These are phyloP conservation scores for Sesamia nonagrioides DNA, from an alignment of 1,140 invertebrate species.

Conservation along the genomic window DNA sequence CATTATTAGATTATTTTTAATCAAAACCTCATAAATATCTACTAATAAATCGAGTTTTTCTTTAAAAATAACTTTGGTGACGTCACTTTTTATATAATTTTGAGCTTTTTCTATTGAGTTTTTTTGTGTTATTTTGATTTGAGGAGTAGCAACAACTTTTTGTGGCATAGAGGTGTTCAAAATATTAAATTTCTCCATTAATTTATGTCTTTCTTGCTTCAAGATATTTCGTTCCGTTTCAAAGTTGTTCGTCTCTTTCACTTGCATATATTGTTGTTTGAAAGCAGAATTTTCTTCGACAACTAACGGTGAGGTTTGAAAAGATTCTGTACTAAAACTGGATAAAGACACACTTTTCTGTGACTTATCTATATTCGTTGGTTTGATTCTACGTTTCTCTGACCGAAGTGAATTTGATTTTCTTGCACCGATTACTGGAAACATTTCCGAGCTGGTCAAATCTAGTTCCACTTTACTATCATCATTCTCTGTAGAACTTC, in stretches of 20 bases:
- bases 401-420: constrained; percentile 73
- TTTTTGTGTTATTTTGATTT: constrained; percentile 73
- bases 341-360: constrained; percentile 77
- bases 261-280: constrained; percentile 74
- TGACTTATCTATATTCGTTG: constrained; percentile 78
- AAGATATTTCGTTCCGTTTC: constrained; percentile 81
- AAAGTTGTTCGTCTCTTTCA: constrained; percentile 75
- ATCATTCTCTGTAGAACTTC: constrained; percentile 71
- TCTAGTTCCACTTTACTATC: constrained; percentile 74
- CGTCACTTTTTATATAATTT: constrained; percentile 70
- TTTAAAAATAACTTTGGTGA: constrained; percentile 67
- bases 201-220: constrained; percentile 80
- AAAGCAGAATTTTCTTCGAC: constrained; percentile 83
- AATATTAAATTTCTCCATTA: constrained; percentile 86
- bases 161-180: constrained; percentile 68
- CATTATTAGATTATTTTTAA: constrained; percentile 82
- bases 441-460: constrained; percentile 78
- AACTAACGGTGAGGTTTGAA: constrained; percentile 66
- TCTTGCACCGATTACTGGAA: constrained; percentile 81
- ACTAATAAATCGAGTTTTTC: constrained; percentile 78
- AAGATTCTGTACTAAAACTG: constrained; percentile 71
- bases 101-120: constrained; percentile 63
- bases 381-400: constrained; percentile 81
- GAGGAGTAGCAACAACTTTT: constrained; percentile 65
- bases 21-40: constrained; percentile 76